phyloP scores from a whole-genome alignment of 1,140 invertebrate genomes.

The Augochlora pura region DNA sequence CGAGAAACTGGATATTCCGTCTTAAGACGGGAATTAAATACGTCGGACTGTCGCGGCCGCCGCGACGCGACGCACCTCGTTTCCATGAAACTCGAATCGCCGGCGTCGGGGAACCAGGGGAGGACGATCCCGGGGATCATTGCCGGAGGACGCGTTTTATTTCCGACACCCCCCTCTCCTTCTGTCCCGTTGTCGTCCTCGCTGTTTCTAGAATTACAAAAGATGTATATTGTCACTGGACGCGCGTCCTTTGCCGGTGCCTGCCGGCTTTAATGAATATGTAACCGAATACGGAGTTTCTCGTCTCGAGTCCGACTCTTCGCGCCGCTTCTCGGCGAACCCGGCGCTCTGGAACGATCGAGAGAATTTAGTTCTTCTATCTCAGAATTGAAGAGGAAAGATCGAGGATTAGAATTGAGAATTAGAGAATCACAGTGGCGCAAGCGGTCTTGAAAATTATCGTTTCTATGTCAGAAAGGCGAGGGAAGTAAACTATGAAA shows the following conservation, averaged over 20 bases:
- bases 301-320: too few relatives aligned
- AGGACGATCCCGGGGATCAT: background rate
- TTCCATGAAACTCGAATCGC: conserved; percentile 27
- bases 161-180: background rate
- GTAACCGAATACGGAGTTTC: background rate
- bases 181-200: too few relatives aligned
- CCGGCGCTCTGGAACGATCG: too few relatives aligned
- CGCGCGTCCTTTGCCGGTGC: too few relatives aligned
- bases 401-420: too few relatives aligned
- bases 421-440: too few relatives aligned
- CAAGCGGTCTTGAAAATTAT: too few relatives aligned
- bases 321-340: too few relatives aligned
- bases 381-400: too few relatives aligned
- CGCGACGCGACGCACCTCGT: background rate
- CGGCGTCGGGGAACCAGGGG: background rate
- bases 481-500: too few relatives aligned
- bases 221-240: background rate
- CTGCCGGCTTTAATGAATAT: background rate
- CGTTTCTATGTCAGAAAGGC: too few relatives aligned
- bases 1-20: conserved; percentile 57
- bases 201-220: background rate
- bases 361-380: too few relatives aligned
- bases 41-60: background rate
- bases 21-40: conserved; percentile 57
- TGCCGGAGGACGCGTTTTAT: background rate